Evolutionary conservation across 2,797 vertebrate genomes (phyloP), one percentile per base, ranked within the genome.

Genomic region (Cygnus olor): DNA sequence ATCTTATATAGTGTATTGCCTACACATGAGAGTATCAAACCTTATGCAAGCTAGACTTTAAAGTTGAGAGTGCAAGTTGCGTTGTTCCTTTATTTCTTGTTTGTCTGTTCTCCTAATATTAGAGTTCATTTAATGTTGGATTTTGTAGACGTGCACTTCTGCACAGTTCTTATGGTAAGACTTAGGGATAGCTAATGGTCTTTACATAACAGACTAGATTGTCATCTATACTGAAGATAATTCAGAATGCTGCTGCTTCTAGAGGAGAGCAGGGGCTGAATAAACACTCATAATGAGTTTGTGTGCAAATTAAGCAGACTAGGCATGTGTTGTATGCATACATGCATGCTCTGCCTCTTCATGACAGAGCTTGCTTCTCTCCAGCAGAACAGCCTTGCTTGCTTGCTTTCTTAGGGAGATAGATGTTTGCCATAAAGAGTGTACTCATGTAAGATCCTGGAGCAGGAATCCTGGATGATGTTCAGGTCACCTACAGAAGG

Each of bases 1-100:
- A 85, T 53, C 68, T 95, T 92, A 80, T 53, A 80, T 40, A 86
- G 80, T 11, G 11, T 84, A 68, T 78, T 96, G 69, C 90, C 64
- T 94, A 87, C 57, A 96, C 38, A 66, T 32, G 18, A 14, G n/a
- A 5, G 14, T 91, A 64, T 79, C 89, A 45, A 89, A 94, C 78
- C 61, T 81, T 94, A 58, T 0, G 7, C 6, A 78, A 61, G 57
- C 57, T 17, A 90, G 78, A 76, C 44, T 89, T 88, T 76, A 77
- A 77, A 94, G 64, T 66, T 84, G 84, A 68, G 65, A 94, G 47
- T 63, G 11, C 65, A 73, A 84, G 38, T 72, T 0, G 0, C 34
- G 21, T 24, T 68, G 22, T 44, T 87, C 38, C 44, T 79, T 85
- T 63, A 11, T 76, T 72, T 68, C 40, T 88, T 88, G 8, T 76